These are phyloP conservation scores for Antrozous pallidus DNA, from an alignment of 2,797 vertebrate species.

Conservation along the genomic window DNA sequence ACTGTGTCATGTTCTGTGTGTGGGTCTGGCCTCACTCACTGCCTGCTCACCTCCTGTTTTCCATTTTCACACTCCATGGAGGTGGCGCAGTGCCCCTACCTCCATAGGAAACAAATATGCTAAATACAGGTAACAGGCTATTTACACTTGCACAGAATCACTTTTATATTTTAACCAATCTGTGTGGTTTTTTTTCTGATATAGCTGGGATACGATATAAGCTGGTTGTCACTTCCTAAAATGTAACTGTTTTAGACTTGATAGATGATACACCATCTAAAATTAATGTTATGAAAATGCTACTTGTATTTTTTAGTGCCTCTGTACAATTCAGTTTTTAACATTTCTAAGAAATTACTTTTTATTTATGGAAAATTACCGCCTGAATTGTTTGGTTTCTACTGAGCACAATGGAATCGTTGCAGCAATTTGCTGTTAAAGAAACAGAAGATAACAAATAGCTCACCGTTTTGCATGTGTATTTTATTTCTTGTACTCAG, in stretches of 20 bases:
- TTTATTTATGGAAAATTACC: neutral
- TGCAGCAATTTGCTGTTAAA: neutral
- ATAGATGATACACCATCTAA: neutral
- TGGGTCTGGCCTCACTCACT: neutral
- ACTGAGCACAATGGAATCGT: neutral
- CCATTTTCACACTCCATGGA: neutral
- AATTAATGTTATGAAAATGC: neutral
- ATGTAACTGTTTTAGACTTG: constrained; percentile 58
- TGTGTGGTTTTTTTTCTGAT: neutral
- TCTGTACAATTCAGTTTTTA: neutral
- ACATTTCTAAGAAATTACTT: constrained; percentile 10
- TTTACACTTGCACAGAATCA: neutral
- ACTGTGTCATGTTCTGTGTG: neutral
- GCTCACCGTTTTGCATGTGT: neutral
- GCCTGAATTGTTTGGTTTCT: neutral
- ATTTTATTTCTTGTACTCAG: neutral
- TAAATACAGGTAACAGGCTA: neutral
- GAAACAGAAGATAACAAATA: neutral
- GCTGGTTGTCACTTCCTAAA: constrained; percentile 42
- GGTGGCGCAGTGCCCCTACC: neutral
- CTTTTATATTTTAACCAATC: neutral
- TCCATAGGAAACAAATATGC: neutral
- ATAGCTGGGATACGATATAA: neutral
- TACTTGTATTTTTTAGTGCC: neutral
- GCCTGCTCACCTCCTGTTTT: neutral